Base-by-base conservation (phyloP, 2,888 invertebrate genomes). In the Agrotis puta region DNA sequence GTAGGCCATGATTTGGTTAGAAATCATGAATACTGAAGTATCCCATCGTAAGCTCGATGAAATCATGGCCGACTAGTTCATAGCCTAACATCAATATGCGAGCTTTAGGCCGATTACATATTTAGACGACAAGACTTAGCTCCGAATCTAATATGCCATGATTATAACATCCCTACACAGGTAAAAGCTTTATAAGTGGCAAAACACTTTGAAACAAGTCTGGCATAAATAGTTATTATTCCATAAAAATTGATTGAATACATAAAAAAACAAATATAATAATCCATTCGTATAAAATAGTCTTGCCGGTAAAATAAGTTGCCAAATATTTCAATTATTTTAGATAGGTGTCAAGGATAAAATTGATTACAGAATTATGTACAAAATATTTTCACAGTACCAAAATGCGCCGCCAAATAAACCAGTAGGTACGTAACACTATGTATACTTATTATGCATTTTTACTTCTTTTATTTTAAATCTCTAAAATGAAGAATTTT, bases 381-480 rank as follows among this genome's bases (percentile, higher is more conserved):
- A 89, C 90, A 89, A 85, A 88, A 83, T 84, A 79, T 79, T 61
- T 83, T 79, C 81, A 87, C 84, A 84, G 87, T 87, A 87, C 84
- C 82, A 85, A 90, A 80, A 88, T 84, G 87, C 87, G 85, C 87
- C 88, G 85, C 81, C 79, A 89, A 86, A 88, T 87, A 86, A 87
- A 83, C 85, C 85, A 88, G 88, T 85, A 74, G 77, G 70, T 70
- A 85, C 72, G 82, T 87, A 87, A 85, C 75, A 81, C 85, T 84
- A 87, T 84, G 84, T 87, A 86, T 89, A 88, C 81, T 89, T 92
- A 93, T 92, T 92, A 93, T 93, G 93, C 91, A 90, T 88, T 88
- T 77, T 91, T 91, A 90, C 87, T 88, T 90, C 89, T 90, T 73
- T 87, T 87, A 92, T 90, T 73, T 87, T 87, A 92, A 89, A 92